Base-by-base conservation (phyloP, 2,888 invertebrate species). In the Idaea aversata region DNA sequence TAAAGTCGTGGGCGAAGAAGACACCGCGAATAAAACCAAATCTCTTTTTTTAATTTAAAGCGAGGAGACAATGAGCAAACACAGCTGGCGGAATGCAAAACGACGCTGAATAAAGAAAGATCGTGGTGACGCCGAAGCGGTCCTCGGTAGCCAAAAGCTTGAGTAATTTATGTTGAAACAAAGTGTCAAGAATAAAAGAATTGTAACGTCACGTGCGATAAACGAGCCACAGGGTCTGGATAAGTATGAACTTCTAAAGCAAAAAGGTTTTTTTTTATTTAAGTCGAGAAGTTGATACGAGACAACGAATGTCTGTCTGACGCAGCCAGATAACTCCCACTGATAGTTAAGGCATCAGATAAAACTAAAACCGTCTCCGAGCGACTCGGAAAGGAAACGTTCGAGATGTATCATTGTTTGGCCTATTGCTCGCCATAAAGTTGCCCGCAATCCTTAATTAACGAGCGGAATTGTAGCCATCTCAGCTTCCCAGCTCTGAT, bases 81-180 rank as follows among this genome's bases (percentile, higher is more conserved):
- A 88, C 89, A 90, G 89, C 86, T 90, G 90, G 86, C 73, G 86
- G 91, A 91, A 93, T 91, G 91, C 89, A 91, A 93, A 92, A 91
- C 84, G 86, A 90, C 82, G 74, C 75, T 74, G 77, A 84, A 83
- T 81, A 82, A 82, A 83, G 79, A 78, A 77, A 84, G 84, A 84
- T 79, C 81, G 78, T 79, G 79, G 83, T 82, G 79, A 85, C 81
- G 80, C 82, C 77, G 77, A 83, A 81, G 83, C 82, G 81, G 82
- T 83, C 78, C 80, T 82, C 82, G 81, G 87, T 86, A 84, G 86
- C 82, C 77, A 79, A 83, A 83, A 82, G 75, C 67, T 71, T 76
- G 73, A 82, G 86, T 88, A 88, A 91, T 90, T 90, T 90, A 89
- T 90, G 83, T 85, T 83, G 80, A 86, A 86, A 86, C 88, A 86